Percentiles rank a stretch among this genome's conserved stretches.
Evolutionary conservation across 2,888 invertebrate species (phyloP).

Genomic region (Enchytraeus crypticus): DNA sequence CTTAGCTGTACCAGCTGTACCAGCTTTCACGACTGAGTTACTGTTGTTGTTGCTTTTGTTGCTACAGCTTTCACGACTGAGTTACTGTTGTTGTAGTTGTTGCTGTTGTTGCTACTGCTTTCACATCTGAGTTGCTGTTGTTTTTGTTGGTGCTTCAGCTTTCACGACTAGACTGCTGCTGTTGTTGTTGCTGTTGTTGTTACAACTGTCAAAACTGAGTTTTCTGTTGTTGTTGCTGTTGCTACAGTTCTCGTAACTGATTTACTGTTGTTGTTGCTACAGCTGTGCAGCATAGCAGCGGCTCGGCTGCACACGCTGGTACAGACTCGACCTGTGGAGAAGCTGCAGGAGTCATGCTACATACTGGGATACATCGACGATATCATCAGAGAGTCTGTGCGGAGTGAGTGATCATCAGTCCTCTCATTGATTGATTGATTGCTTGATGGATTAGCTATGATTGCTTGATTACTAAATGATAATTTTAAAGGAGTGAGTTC

Average conservation of each 20-base stretch:
- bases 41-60: too few relatives aligned
- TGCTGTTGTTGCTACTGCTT: too few relatives aligned
- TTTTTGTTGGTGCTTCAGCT: not conserved
- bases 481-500: not conserved
- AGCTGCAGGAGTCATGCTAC: constrained; percentile 55
- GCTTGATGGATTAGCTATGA: too few relatives aligned
- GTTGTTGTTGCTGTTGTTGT: not conserved
- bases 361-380: constrained; percentile 45
- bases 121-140: not conserved
- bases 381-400: constrained; percentile 35
- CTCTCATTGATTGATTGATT: too few relatives aligned
- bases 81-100: too few relatives aligned
- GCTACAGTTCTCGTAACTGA: too few relatives aligned
- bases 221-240: too few relatives aligned
- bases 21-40: too few relatives aligned
- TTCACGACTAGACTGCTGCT: not conserved
- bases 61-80: too few relatives aligned
- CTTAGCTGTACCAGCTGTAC: too few relatives aligned
- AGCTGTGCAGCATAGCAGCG: constrained; percentile 58
- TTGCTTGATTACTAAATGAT: not conserved
- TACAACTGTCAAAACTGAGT: not conserved
- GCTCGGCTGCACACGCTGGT: constrained; percentile 57
- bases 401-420: constrained; percentile 31
- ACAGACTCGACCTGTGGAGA: constrained; percentile 54
- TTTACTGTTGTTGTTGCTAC: too few relatives aligned